These are phyloP conservation scores for Catocala fraxini DNA, from an alignment of 2,888 invertebrate genomes.

Conservation along the genomic window DNA sequence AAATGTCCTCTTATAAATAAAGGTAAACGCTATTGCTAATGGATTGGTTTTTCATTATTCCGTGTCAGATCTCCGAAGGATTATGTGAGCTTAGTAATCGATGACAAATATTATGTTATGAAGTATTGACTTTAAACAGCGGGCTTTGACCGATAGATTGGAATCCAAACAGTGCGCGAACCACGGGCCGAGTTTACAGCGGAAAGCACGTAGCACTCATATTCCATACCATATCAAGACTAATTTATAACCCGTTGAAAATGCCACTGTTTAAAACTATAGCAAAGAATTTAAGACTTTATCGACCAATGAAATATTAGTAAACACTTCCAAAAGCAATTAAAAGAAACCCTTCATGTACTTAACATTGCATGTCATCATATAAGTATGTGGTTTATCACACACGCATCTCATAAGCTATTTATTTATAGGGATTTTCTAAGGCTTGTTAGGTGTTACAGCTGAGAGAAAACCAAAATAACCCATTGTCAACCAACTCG, in stretches of 20 bases:
- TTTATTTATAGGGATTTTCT: no score
- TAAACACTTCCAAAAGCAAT: not conserved
- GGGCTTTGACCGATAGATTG: conserved; percentile 56
- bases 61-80: conserved; percentile 14
- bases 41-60: no score
- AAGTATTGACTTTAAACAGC: conserved; percentile 41
- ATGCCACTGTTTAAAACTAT: conserved; percentile 7
- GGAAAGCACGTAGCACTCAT: conserved; percentile 77
- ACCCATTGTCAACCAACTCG: no score
- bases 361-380: not conserved
- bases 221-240: conserved; percentile 53
- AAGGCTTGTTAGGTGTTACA: no score
- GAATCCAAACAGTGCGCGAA: conserved; percentile 70
- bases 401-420: no score
- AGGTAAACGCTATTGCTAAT: no score
- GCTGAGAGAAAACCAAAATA: no score
- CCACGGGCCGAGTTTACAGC: conserved; percentile 61
- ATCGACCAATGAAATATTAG: not conserved
- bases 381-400: no score
- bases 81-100: conserved; percentile 30
- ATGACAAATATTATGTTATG: conserved; percentile 29
- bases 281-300: conserved; percentile 5
- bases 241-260: conserved; percentile 44
- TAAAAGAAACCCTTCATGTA: not conserved
- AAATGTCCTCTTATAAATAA: no score